Percentiles rank a stretch among this genome's conserved stretches.
Conservation (phyloP, 2,888 invertebrate genomes). For the Drosophila demipolita region DNA sequence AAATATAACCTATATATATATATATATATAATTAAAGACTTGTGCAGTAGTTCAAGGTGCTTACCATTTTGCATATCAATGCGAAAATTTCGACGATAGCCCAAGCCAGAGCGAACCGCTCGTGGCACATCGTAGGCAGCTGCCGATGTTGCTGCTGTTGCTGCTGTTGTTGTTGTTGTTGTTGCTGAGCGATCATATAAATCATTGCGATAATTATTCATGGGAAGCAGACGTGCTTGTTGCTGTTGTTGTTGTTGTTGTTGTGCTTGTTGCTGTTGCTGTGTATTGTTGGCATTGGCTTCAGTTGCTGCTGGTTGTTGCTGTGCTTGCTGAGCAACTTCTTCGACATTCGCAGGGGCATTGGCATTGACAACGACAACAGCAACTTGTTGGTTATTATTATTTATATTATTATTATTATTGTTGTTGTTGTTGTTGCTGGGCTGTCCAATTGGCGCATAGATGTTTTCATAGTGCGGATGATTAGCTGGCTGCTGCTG, state of each 20-base stretch:
- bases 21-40: neutral
- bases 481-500: constrained; percentile 80
- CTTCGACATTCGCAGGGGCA: constrained; percentile 81
- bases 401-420: constrained; percentile 38
- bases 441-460: constrained; percentile 86
- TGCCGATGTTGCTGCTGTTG: constrained; percentile 29
- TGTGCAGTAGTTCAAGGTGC: constrained; percentile 3
- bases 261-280: constrained; percentile 35
- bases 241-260: constrained; percentile 50
- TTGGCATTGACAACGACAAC: constrained; percentile 78
- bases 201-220: constrained; percentile 84
- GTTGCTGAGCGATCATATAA: constrained; percentile 83
- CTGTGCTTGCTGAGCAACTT: constrained; percentile 52
- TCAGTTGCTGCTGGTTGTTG: constrained; percentile 47
- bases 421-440: constrained; percentile 57
- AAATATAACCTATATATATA: neutral
- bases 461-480: constrained; percentile 86
- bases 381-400: constrained; percentile 49
- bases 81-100: constrained; percentile 84
- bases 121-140: constrained; percentile 84
- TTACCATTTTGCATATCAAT: constrained; percentile 83
- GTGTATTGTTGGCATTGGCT: constrained; percentile 47
- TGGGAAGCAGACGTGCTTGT: constrained; percentile 67
- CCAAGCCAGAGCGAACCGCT: constrained; percentile 83
- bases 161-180: constrained; percentile 30